These are phyloP conservation scores for Nomada hirtipes DNA, from an alignment of 2,888 invertebrate species.

Conservation along the genomic window DNA sequence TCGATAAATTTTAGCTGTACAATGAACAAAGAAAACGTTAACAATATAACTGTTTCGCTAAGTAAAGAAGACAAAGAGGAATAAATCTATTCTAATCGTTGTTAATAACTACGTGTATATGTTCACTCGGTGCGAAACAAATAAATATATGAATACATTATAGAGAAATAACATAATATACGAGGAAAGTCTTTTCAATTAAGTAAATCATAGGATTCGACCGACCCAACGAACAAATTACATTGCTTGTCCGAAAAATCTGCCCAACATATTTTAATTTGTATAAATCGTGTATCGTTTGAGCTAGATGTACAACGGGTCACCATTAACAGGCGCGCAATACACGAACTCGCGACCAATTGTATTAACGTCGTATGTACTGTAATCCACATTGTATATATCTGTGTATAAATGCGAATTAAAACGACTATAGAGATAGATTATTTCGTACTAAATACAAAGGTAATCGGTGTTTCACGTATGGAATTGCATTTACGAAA, in stretches of 20 bases:
- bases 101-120: no score
- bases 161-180: not conserved
- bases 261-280: not conserved
- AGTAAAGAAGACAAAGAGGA: not conserved
- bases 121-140: no score
- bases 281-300: conserved; percentile 4
- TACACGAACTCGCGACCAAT: conserved; percentile 32
- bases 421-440: conserved; percentile 41
- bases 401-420: conserved; percentile 48
- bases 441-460: conserved; percentile 43
- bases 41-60: not conserved
- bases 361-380: conserved; percentile 29
- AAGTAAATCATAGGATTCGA: not conserved
- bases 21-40: not conserved
- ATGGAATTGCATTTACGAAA: conserved; percentile 38
- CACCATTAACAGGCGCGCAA: conserved; percentile 19
- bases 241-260: not conserved
- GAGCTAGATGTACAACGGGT: conserved; percentile 13
- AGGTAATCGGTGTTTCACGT: conserved; percentile 45
- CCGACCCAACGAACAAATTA: not conserved
- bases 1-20: not conserved
- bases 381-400: conserved; percentile 43
- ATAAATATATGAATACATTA: no score
- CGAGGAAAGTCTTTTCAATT: not conserved
- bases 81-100: not conserved